phyloP scores from a whole-genome alignment of 2,888 invertebrate species.

The Torymus texanus region DNA sequence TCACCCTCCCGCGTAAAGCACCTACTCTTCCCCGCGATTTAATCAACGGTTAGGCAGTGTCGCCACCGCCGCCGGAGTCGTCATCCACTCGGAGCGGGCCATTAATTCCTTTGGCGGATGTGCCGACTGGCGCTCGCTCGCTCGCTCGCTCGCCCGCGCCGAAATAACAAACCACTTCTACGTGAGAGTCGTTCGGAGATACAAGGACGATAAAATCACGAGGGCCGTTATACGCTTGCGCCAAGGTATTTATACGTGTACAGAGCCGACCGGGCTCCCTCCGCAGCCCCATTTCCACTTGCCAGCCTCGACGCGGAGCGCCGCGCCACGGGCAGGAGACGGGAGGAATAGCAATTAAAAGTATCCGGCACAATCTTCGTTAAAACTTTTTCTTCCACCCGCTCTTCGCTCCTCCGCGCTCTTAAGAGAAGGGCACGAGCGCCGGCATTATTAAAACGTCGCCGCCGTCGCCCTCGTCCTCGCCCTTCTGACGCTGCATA shows the following conservation, averaged over 20 bases:
- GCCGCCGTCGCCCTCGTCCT: constrained; percentile 54
- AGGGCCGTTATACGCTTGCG: constrained; percentile 58
- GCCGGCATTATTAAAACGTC: constrained; percentile 68
- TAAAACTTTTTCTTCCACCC: constrained; percentile 69
- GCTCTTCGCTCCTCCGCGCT: constrained; percentile 33
- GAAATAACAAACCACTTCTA: constrained; percentile 72
- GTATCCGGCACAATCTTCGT: constrained; percentile 74
- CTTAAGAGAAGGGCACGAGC: constrained; percentile 50
- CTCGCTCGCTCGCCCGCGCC: constrained; percentile 62
- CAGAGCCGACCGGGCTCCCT: constrained; percentile 22
- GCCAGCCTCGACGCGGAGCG: neutral
- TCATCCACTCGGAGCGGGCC: constrained; percentile 54
- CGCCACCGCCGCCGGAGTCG: constrained; percentile 20
- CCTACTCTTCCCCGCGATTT: constrained; percentile 58
- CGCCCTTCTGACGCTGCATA: no score
- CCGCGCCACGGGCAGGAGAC: no score
- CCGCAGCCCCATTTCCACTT: neutral
- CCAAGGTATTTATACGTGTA: constrained; percentile 16
- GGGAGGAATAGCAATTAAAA: constrained; percentile 74
- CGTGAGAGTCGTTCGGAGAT: constrained; percentile 69
- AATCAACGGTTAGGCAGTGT: constrained; percentile 60
- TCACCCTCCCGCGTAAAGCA: constrained; percentile 52
- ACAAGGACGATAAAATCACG: constrained; percentile 72
- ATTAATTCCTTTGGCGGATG: constrained; percentile 67
- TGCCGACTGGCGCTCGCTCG: no score